Conservation (phyloP, 1,140 invertebrate genomes). For the Psilanteris sp. region DNA sequence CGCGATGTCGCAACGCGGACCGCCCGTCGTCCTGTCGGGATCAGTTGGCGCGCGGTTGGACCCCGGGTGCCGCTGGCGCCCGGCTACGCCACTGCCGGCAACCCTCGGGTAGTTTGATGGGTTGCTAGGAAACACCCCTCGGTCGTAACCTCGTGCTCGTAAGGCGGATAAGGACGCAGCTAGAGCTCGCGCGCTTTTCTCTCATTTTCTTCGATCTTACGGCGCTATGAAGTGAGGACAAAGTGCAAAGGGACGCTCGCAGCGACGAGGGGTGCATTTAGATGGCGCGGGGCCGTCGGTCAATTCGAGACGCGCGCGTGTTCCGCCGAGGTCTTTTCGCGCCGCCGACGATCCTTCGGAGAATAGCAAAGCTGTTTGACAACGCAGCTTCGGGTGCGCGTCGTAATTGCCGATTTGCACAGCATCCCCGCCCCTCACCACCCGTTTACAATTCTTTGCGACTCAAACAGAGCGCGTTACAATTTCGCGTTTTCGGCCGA, state of each 20-base stretch:
- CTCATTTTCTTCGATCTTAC: constrained; percentile 63
- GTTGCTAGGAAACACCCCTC: constrained; percentile 67
- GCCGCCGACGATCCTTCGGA: constrained; percentile 48
- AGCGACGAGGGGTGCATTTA: constrained; percentile 59
- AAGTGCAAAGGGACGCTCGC: constrained; percentile 55
- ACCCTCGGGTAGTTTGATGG: constrained; percentile 65
- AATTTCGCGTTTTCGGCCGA: no score
- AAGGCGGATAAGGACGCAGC: constrained; percentile 56
- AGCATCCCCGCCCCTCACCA: no score
- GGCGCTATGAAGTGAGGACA: constrained; percentile 60
- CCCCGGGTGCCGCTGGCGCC: background rate
- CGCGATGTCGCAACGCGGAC: no score
- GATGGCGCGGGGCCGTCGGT: constrained; percentile 56
- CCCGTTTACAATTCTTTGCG: no score
- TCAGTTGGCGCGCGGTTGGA: background rate
- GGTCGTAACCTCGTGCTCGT: constrained; percentile 65
- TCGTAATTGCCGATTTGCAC: constrained; percentile 63
- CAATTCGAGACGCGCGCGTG: constrained; percentile 55
- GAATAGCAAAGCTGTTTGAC: constrained; percentile 57
- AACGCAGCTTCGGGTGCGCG: constrained; percentile 42
- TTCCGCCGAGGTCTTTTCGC: constrained; percentile 48
- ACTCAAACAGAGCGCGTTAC: no score
- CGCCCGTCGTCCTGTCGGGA: no score
- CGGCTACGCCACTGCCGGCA: constrained; percentile 47
- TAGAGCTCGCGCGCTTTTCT: constrained; percentile 46